phyloP scores from a whole-genome alignment of 2,888 invertebrate species.

The Entomobrya proxima region DNA sequence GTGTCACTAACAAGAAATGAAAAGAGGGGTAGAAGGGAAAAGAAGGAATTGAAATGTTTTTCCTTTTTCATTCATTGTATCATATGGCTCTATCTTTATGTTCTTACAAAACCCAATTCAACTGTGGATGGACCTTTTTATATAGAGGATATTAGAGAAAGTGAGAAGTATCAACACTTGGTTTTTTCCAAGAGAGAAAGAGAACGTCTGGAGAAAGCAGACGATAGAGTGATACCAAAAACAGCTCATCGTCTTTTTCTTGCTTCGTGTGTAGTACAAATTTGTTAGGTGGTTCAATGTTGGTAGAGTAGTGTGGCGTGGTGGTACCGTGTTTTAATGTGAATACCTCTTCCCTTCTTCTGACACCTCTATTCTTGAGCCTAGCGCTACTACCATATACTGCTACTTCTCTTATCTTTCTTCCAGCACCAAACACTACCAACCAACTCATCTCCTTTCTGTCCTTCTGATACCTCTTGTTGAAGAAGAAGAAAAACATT shows the following conservation, averaged over 20 bases:
- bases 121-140: background rate
- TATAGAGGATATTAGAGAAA: background rate
- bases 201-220: background rate
- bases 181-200: too few species aligned
- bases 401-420: background rate
- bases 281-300: slow-evolving; percentile 26
- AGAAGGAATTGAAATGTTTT: slow-evolving; percentile 2
- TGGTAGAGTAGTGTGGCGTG: slow-evolving; percentile 8
- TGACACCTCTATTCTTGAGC: slow-evolving; percentile 46
- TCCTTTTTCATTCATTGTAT: background rate
- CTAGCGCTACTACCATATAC: background rate
- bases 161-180: slow-evolving; percentile 43
- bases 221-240: slow-evolving; percentile 2
- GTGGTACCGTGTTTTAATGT: slow-evolving; percentile 27
- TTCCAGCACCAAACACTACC: background rate
- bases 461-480: background rate
- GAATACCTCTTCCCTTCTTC: slow-evolving; percentile 20
- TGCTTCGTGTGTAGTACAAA: slow-evolving; percentile 8
- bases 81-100: background rate
- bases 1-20: slow-evolving; percentile 38
- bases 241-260: background rate
- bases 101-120: background rate
- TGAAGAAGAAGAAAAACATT: slow-evolving; percentile 21
- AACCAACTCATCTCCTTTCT: background rate
- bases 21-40: background rate